Evolutionary conservation across 2,888 invertebrate genomes (phyloP).

Genomic region (Euzophera pinguis): DNA sequence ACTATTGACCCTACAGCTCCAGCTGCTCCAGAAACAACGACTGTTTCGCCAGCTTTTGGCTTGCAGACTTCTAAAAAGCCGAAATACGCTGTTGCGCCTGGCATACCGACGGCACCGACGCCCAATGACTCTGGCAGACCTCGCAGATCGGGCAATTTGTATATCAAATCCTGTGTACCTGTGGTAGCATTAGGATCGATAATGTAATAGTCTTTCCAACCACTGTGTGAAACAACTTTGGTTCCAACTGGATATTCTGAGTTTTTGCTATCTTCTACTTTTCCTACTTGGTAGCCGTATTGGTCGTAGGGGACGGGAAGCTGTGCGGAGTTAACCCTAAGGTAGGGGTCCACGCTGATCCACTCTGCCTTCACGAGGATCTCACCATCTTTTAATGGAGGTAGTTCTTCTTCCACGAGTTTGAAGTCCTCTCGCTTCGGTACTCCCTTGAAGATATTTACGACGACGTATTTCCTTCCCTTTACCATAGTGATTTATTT

Average conservation of each 20-base stretch:
- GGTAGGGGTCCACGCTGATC: conserved; percentile 49
- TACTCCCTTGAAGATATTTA: conserved; percentile 76
- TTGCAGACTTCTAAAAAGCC: conserved; percentile 84
- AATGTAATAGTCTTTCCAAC: conserved; percentile 82
- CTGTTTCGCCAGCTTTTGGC: conserved; percentile 84
- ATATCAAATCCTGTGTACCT: conserved; percentile 24
- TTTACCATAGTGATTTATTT: conserved; percentile 54
- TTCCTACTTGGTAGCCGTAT: conserved; percentile 36
- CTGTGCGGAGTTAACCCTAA: conserved; percentile 30
- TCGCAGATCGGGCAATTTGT: conserved; percentile 75
- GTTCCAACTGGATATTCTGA: conserved; percentile 80
- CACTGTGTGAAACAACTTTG: conserved; percentile 79
- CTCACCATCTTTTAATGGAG: conserved; percentile 79
- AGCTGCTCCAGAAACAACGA: conserved; percentile 85
- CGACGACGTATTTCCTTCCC: conserved; percentile 78
- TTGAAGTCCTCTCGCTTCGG: conserved; percentile 80
- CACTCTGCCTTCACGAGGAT: conserved; percentile 38
- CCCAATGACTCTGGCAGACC: conserved; percentile 73
- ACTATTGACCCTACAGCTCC: conserved; percentile 87
- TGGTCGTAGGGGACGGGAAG: conserved; percentile 35
- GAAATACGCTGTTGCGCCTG: conserved; percentile 86
- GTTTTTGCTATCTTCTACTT: conserved; percentile 81
- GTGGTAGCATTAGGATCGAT: conserved; percentile 23
- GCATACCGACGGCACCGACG: conserved; percentile 83
- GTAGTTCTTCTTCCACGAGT: conserved; percentile 80